A percentile compares a stretch with the other conserved stretches of the same genome.
Conservation (phyloP, 1,140 invertebrate species). For the Dreissena polymorpha region DNA sequence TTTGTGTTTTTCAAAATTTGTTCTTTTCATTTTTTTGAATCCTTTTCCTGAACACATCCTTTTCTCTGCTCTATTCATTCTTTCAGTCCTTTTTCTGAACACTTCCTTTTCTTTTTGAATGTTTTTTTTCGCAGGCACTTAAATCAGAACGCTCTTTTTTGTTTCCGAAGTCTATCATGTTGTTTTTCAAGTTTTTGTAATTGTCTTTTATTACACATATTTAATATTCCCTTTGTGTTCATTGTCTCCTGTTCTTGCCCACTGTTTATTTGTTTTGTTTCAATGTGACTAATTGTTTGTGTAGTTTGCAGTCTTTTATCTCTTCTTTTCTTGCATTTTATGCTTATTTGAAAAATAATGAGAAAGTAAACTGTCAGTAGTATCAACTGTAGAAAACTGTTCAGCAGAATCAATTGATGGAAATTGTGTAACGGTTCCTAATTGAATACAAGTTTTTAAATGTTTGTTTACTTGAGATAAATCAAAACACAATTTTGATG, state of each 20-base stretch:
- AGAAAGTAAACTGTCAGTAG: constrained; percentile 13
- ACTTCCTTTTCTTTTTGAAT: neutral
- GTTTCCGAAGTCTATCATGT: neutral
- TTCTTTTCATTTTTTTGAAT: neutral
- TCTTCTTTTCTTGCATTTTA: constrained; percentile 14
- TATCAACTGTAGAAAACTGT: constrained; percentile 8
- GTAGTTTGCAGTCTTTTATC: neutral
- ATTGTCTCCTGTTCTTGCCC: neutral
- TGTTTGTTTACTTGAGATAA: constrained; percentile 22
- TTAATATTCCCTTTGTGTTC: neutral
- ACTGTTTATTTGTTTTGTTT: neutral
- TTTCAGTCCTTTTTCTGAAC: neutral
- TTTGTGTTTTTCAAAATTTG: neutral
- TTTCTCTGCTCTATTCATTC: neutral
- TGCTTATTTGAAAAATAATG: neutral
- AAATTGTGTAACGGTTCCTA: constrained; percentile 9
- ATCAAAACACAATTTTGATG: constrained; percentile 8
- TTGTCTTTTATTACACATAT: neutral
- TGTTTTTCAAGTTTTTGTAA: constrained; percentile 3
- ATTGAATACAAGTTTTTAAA: constrained; percentile 5
- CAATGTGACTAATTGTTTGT: neutral
- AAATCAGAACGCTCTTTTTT: constrained; percentile 8
- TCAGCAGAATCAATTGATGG: constrained; percentile 1
- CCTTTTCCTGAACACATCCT: constrained; percentile 13
- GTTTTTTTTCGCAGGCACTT: neutral